Percentiles rank a stretch among this genome's conserved stretches.
phyloP scores from a whole-genome alignment of 2,888 invertebrate genomes.

The Argyresthia goedartella region DNA sequence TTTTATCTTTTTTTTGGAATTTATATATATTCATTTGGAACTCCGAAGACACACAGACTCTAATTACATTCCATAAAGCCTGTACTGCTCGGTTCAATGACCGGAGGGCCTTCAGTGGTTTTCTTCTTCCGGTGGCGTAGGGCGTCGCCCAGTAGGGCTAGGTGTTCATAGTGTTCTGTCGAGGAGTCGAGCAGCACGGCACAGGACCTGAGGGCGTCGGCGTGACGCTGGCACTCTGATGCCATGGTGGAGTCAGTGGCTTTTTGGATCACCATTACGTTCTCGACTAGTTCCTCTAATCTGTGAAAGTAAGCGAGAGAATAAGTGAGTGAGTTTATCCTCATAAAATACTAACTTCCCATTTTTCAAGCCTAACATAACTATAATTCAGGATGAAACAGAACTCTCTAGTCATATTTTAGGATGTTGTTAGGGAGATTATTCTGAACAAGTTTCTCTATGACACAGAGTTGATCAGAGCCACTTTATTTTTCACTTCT shows the following conservation, averaged over 20 bases:
- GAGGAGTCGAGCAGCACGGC: conserved; percentile 45
- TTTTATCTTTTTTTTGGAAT: too few species aligned
- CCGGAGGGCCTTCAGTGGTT: conserved; percentile 26
- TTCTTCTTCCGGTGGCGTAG: conserved; percentile 32
- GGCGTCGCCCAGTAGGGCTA: conserved; percentile 44
- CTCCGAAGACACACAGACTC: neutral
- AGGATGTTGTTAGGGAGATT: too few species aligned
- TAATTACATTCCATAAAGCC: neutral
- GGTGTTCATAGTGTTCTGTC: conserved; percentile 49
- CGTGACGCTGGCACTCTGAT: conserved; percentile 37
- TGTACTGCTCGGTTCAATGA: conserved; percentile 32
- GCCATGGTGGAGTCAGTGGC: conserved; percentile 39
- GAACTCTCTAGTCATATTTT: too few species aligned
- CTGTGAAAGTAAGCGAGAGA: conserved; percentile 19
- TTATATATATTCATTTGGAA: neutral
- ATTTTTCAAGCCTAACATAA: too few species aligned
- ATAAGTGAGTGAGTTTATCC: too few species aligned
- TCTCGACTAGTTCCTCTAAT: conserved; percentile 51
- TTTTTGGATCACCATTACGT: conserved; percentile 37
- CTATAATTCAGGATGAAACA: too few species aligned
- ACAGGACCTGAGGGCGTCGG: conserved; percentile 36
- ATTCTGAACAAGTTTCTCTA: too few species aligned
- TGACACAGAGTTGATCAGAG: too few species aligned
- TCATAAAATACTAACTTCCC: too few species aligned
- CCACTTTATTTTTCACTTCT: too few species aligned